Conservation (phyloP, 2,797 vertebrate species). For the Florisuga fusca region DNA sequence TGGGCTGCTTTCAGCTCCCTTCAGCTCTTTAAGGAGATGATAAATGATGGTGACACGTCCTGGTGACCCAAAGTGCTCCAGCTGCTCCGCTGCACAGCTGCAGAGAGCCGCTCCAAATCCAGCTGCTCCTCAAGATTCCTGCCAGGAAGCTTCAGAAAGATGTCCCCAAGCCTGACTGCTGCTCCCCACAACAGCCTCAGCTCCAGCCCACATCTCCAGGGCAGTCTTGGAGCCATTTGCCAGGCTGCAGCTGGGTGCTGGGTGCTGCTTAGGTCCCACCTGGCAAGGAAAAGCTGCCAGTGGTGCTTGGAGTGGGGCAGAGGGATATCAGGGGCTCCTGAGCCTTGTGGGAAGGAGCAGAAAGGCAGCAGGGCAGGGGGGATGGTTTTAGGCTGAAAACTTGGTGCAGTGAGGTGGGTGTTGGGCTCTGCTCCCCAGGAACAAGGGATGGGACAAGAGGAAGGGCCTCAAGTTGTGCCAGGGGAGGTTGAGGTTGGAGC, state of each 20-base stretch:
- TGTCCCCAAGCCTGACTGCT: background rate
- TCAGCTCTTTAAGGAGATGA: background rate
- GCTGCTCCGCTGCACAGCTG: background rate
- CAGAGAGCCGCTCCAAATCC: background rate
- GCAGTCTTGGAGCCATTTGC: rapidly evolving
- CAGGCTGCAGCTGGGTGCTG: background rate
- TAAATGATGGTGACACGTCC: no score
- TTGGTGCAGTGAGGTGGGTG: no score
- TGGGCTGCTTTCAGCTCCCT: background rate
- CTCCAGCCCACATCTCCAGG: background rate
- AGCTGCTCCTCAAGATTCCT: background rate
- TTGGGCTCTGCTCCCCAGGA: no score
- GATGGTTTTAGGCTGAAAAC: no score
- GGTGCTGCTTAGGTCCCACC: background rate
- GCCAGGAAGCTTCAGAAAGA: no score
- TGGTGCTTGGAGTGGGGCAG: background rate
- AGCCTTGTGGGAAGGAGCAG: background rate
- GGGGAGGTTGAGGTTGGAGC: no score
- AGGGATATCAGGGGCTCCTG: background rate
- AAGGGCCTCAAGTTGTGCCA: no score
- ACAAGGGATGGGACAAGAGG: no score
- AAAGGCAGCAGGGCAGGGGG: background rate
- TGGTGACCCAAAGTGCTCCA: background rate
- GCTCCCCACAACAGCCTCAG: no score
- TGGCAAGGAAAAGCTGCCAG: background rate